Conservation (phyloP, 1,140 invertebrate species). For the Cheumatopsyche charites region DNA sequence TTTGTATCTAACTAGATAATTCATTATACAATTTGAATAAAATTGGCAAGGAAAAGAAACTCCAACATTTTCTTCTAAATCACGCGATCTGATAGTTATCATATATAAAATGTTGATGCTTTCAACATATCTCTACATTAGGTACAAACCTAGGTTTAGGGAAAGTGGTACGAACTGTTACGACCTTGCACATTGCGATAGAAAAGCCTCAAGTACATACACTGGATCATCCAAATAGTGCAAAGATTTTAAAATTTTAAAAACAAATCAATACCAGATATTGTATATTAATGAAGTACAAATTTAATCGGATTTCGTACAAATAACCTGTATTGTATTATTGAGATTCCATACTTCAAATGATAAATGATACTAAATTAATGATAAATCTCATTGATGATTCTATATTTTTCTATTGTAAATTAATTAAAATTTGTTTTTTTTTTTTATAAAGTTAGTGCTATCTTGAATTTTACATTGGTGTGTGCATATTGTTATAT, state of each 20-base stretch:
- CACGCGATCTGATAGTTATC: slow-evolving; percentile 13
- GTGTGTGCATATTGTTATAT: no score
- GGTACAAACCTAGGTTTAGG: background rate
- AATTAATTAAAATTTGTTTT: no score
- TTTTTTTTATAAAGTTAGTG: no score
- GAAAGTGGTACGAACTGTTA: slow-evolving; percentile 12
- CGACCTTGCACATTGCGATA: slow-evolving; percentile 25
- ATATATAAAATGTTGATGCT: background rate
- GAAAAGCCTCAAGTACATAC: slow-evolving; percentile 1
- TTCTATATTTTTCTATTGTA: no score
- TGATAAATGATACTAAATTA: no score
- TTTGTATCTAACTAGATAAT: no score
- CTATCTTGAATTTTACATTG: no score
- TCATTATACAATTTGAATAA: no score
- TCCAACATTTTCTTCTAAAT: background rate
- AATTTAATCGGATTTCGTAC: background rate
- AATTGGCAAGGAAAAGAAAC: no score
- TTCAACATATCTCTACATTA: background rate
- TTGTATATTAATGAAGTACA: background rate
- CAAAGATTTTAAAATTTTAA: background rate
- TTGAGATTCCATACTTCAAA: background rate
- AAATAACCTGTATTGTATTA: no score
- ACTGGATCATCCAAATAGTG: background rate
- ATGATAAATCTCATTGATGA: no score
- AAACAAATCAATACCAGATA: background rate